Evolutionary conservation across 2,113 vertebrate genomes (phyloP).

Genomic region (Notothenia rossii): DNA sequence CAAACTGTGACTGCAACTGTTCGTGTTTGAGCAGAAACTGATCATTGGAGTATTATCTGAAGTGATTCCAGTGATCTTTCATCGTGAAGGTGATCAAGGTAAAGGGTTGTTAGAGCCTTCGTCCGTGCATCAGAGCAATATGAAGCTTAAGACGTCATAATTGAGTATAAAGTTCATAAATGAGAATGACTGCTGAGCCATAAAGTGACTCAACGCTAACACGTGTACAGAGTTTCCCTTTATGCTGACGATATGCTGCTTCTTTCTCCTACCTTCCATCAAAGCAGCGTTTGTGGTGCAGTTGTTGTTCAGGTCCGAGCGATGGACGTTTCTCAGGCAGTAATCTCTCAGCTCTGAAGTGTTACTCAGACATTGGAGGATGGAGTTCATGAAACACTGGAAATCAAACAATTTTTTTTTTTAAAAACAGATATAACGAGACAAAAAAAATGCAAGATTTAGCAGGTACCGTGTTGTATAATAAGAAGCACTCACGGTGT

Average conservation of each 20-base stretch:
- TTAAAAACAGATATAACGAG: too few species aligned
- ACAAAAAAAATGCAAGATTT: background rate
- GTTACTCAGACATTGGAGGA: constrained; percentile 97
- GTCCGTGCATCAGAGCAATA: background rate
- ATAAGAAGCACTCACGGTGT: constrained; percentile 88
- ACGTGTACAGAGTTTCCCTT: too few species aligned
- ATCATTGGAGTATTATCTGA: too few species aligned
- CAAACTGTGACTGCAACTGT: too few species aligned
- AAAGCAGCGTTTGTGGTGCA: constrained; percentile 86
- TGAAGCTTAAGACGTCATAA: too few species aligned
- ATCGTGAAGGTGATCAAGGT: background rate
- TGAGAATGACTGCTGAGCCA: background rate
- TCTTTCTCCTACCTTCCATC: constrained; percentile 87
- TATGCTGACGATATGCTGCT: too few species aligned
- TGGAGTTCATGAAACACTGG: constrained; percentile 99
- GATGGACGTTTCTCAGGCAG: constrained; percentile 90
- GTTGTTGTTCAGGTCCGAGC: constrained; percentile 89
- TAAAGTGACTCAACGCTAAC: constrained; percentile 4
- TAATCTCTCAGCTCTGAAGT: constrained; percentile 94
- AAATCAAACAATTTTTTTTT: background rate
- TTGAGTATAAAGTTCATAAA: background rate
- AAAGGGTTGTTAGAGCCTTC: background rate
- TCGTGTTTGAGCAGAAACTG: too few species aligned
- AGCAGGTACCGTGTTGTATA: rapidly evolving
- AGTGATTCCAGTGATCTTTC: too few species aligned